Evolutionary conservation across 2,113 vertebrate species (phyloP), one percentile per base, ranked within the genome.

Genomic region (Chauna torquata): DNA sequence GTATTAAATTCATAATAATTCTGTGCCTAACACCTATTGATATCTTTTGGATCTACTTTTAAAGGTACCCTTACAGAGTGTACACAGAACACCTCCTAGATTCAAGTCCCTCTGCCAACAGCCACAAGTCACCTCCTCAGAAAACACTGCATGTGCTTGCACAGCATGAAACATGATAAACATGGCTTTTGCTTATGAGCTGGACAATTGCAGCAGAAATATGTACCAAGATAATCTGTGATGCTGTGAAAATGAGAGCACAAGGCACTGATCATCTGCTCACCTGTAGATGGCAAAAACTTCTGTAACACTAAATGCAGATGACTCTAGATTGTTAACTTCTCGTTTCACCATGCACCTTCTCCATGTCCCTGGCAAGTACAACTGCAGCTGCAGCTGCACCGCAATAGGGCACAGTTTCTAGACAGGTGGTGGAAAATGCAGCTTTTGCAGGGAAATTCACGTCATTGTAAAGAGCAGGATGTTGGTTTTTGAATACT

Each of bases 341-440:
- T 58, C 12, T 8, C 3, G 0, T 40, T 75, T 12, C 61, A 14
- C 11, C 11, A 5, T 1, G 11, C 9, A 10, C 49, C 62, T 42
- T 36, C 62, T 44, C 49, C 44, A 4, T 2, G 22, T 68, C 78
- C 36, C 36, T 25, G 23, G 13, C 6, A 7, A 9, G 23, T 45
- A 3, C 3, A 18, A 28, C 40, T 58, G 81, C 28, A 23, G 7
- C 57, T 24, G 30, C 12, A 59, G 71, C 78, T 59, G 44, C 20
- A 4, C 50, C 24, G 52, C 38, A n/a, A 5, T 2, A 30, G 50
- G 34, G 12, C 61, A 22, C 24, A 24, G 36, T 5, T 64, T 50
- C 50, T 30, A 44, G 49, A 50, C 65, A 82, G 65, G 18, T 40
- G 38, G 24, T 8, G 17, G 57, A 25, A 59, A 57, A 77, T 3